A percentile compares a stretch with the other conserved stretches of the same genome.
Evolutionary conservation across 2,888 invertebrate species (phyloP).

Genomic region (Mesorhabditis sp.): DNA sequence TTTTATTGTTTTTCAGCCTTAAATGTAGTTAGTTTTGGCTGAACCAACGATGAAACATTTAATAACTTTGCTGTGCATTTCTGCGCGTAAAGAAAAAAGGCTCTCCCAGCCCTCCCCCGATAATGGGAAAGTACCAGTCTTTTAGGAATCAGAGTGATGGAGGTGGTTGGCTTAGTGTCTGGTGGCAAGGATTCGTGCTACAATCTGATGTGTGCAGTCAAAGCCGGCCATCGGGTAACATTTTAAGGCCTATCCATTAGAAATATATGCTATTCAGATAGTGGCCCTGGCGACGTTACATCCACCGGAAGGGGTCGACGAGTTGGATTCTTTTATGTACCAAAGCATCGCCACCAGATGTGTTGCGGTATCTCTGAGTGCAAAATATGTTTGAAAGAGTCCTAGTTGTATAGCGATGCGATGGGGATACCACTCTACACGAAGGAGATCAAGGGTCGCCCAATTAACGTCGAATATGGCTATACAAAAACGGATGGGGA

Average conservation of each 20-base stretch:
- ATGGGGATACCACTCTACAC: slow-evolving; percentile 87
- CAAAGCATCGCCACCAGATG: slow-evolving; percentile 97
- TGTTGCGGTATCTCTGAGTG: slow-evolving; percentile 65
- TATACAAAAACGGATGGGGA: slow-evolving; percentile 20
- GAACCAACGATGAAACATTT: too few species aligned
- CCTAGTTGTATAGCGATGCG: slow-evolving; percentile 77
- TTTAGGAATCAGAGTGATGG: slow-evolving; percentile 28
- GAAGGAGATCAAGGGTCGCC: slow-evolving; percentile 77
- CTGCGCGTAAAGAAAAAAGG: too few species aligned
- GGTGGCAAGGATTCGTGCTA: slow-evolving; percentile 99
- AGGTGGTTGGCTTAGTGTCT: slow-evolving; percentile 65
- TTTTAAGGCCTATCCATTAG: slow-evolving; percentile 4
- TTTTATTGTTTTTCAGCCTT: too few species aligned
- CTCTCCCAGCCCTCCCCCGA: too few species aligned
- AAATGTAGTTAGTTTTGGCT: too few species aligned
- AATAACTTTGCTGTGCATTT: too few species aligned
- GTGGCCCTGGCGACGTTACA: slow-evolving; percentile 91
- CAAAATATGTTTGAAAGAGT: background rate
- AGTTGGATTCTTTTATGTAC: slow-evolving; percentile 96
- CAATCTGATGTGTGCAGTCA: slow-evolving; percentile 80
- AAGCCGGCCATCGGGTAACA: slow-evolving; percentile 68
- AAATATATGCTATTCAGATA: slow-evolving; percentile 84
- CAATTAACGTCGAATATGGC: slow-evolving; percentile 62
- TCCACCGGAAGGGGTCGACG: slow-evolving; percentile 71
- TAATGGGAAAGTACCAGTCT: too few species aligned